These are phyloP conservation scores for Stenopsyche tienmushanensis DNA, from an alignment of 1,140 invertebrate species.

Conservation along the genomic window DNA sequence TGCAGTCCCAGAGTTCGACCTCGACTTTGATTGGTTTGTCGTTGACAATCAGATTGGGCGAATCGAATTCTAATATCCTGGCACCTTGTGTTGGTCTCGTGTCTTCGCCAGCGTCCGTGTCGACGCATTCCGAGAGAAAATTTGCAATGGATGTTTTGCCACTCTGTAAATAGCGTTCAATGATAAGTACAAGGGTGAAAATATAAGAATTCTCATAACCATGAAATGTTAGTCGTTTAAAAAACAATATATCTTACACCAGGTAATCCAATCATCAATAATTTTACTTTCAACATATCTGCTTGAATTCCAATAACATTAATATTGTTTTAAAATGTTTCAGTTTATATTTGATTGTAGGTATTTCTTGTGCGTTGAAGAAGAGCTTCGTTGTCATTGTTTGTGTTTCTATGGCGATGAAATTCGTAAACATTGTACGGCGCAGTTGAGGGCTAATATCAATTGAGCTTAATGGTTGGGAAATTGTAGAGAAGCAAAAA, in stretches of 20 bases:
- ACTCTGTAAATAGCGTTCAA: constrained; percentile 45
- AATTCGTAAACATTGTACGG: background rate
- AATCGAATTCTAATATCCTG: constrained; percentile 70
- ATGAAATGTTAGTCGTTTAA: background rate
- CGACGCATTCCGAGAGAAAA: constrained; percentile 52
- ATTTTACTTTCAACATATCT: constrained; percentile 17
- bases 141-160: constrained; percentile 53
- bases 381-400: too few species aligned
- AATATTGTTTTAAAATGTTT: background rate
- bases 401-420: background rate
- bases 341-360: too few species aligned
- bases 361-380: too few species aligned
- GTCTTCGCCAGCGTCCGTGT: constrained; percentile 47
- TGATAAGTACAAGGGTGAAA: background rate
- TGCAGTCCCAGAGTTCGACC: constrained; percentile 55
- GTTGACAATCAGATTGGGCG: constrained; percentile 54
- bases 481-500: too few species aligned
- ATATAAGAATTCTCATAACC: background rate
- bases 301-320: background rate
- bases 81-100: constrained; percentile 52
- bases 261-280: constrained; percentile 16
- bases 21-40: constrained; percentile 52
- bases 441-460: background rate
- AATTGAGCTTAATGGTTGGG: background rate
- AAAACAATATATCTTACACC: constrained; percentile 7